Evolutionary conservation across 2,797 vertebrate species (phyloP).

Genomic region (Enteromius fasciolatus): DNA sequence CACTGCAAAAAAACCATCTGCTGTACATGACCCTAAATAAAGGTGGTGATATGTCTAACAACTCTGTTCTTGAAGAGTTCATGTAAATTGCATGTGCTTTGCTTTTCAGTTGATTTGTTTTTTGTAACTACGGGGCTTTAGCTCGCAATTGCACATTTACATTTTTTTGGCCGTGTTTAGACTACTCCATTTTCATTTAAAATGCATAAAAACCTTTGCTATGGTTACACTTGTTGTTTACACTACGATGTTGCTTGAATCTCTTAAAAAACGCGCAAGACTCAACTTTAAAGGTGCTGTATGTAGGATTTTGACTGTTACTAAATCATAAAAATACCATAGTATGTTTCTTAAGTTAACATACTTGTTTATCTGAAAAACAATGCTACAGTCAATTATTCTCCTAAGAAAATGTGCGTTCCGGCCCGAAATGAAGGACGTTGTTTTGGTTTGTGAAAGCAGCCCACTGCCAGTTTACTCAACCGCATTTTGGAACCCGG

Average conservation of each 20-base stretch:
- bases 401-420: no score
- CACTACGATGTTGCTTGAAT: neutral
- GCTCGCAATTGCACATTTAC: neutral
- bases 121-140: neutral
- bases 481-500: no score
- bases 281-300: neutral
- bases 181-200: neutral
- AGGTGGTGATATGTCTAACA: constrained; percentile 60
- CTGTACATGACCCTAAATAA: constrained; percentile 64
- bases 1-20: constrained; percentile 55
- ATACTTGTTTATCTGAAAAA: no score
- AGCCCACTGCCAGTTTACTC: no score
- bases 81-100: neutral
- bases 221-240: neutral
- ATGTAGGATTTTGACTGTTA: no score
- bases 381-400: no score
- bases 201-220: neutral
- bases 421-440: no score
- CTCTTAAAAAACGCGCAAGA: neutral
- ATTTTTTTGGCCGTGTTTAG: neutral
- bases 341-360: no score
- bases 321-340: no score
- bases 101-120: neutral
- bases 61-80: constrained; percentile 3
- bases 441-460: no score